Conservation (phyloP, 2,888 invertebrate genomes). For the Sinhomidia bicolor region DNA sequence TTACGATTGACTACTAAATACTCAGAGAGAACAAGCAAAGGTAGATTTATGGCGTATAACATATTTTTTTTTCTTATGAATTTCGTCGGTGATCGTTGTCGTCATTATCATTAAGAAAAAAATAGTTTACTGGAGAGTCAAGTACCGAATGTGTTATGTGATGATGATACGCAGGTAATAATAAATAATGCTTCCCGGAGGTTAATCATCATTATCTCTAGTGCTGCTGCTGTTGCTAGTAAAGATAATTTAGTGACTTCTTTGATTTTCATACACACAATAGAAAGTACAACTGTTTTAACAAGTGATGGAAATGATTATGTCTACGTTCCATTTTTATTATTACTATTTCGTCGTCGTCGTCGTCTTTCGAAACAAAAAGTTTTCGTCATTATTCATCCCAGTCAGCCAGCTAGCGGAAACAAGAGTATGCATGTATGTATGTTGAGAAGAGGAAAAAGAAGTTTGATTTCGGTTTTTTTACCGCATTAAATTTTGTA, state of each 20-base stretch:
- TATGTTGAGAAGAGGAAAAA: background rate
- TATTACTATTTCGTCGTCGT: too few species aligned
- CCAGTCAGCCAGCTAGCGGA: constrained; percentile 26
- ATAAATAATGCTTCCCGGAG: constrained; percentile 64
- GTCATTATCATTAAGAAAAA: constrained; percentile 67
- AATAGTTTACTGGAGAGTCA: constrained; percentile 14
- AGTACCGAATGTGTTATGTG: background rate
- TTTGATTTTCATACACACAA: constrained; percentile 6
- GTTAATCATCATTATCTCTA: constrained; percentile 69
- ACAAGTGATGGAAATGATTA: constrained; percentile 24
- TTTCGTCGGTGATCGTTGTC: constrained; percentile 30
- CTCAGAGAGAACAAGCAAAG: constrained; percentile 3
- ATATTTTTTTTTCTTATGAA: background rate
- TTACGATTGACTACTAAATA: constrained; percentile 53
- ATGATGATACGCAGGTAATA: constrained; percentile 19
- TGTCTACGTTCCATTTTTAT: constrained; percentile 29
- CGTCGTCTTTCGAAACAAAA: background rate
- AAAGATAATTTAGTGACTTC: background rate
- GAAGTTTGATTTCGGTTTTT: constrained; percentile 21
- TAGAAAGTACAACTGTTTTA: background rate
- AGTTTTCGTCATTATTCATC: constrained; percentile 39
- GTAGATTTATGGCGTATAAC: constrained; percentile 13
- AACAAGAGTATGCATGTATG: too few species aligned
- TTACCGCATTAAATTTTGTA: background rate
- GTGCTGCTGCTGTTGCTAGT: background rate